Percentiles rank a stretch among this genome's conserved stretches.
phyloP scores from a whole-genome alignment of 2,113 vertebrate species.

The Machaerirhynchus nigripectus region DNA sequence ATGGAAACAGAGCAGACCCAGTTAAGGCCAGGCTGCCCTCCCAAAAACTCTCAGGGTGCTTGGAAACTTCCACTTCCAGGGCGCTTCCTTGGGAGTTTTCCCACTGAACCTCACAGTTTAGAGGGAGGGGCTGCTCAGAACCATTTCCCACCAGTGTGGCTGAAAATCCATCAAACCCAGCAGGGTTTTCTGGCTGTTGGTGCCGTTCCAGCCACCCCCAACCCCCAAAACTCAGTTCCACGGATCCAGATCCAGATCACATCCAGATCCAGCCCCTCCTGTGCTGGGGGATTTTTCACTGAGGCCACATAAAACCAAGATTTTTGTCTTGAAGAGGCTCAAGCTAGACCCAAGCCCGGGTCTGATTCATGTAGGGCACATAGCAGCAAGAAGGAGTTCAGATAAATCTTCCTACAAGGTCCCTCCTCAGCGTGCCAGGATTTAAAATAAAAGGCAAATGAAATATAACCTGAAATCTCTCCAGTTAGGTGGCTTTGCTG shows the following conservation, averaged over 20 bases:
- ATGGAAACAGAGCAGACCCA: not conserved
- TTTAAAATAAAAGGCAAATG: not conserved
- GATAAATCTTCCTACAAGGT: not conserved
- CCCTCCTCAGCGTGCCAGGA: not conserved
- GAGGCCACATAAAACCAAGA: not conserved
- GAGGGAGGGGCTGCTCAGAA: not conserved
- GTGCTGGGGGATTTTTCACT: not conserved
- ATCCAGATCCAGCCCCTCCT: not conserved
- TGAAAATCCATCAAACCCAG: not conserved
- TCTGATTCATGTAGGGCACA: not conserved
- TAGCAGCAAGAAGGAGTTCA: not conserved
- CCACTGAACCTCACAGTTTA: not conserved
- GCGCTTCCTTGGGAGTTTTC: not conserved
- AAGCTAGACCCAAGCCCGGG: not conserved
- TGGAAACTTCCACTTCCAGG: not conserved
- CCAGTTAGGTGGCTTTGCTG: not conserved
- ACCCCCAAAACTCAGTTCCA: not conserved
- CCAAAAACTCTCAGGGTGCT: accelerated
- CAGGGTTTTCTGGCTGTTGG: not conserved
- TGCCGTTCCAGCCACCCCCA: not conserved
- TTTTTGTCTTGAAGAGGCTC: not conserved
- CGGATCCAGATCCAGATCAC: not conserved
- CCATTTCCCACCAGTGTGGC: accelerated
- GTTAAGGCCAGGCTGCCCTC: not conserved
- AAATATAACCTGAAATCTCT: not conserved